These are phyloP conservation scores for Oxygymnocypris stewartii DNA, from an alignment of 2,113 vertebrate species.

Conservation along the genomic window DNA sequence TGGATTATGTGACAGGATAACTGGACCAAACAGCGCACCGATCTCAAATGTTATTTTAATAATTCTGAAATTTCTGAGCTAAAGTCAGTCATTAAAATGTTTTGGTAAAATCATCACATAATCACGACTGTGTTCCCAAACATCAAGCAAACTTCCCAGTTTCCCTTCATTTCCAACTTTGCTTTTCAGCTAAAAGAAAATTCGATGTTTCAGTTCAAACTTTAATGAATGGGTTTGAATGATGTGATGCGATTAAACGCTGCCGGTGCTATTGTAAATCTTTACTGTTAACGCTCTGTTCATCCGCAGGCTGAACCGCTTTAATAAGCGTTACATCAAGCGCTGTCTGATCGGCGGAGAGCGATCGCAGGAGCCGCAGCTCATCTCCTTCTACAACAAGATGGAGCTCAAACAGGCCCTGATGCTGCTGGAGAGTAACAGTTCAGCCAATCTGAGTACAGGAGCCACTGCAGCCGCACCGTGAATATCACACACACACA, in stretches of 20 bases:
- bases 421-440: slow-evolving; percentile 87
- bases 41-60: not conserved
- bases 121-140: too few species aligned
- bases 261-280: not conserved
- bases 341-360: slow-evolving; percentile 89
- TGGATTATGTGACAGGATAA: too few species aligned
- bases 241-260: not conserved
- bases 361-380: slow-evolving; percentile 89
- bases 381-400: slow-evolving; percentile 97
- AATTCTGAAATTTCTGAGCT: too few species aligned
- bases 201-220: not conserved
- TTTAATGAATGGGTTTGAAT: not conserved
- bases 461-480: slow-evolving; percentile 83
- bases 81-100: too few species aligned
- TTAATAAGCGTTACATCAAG: slow-evolving; percentile 93
- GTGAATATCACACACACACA: slow-evolving; percentile 70
- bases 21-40: too few species aligned
- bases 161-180: not conserved
- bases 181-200: not conserved
- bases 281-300: not conserved
- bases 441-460: slow-evolving; percentile 80
- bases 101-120: not conserved
- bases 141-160: not conserved
- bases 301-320: slow-evolving; percentile 83
- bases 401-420: slow-evolving; percentile 96